Conservation (phyloP, 2,113 vertebrate genomes). For the Pseudolaguvia tuberculata region DNA sequence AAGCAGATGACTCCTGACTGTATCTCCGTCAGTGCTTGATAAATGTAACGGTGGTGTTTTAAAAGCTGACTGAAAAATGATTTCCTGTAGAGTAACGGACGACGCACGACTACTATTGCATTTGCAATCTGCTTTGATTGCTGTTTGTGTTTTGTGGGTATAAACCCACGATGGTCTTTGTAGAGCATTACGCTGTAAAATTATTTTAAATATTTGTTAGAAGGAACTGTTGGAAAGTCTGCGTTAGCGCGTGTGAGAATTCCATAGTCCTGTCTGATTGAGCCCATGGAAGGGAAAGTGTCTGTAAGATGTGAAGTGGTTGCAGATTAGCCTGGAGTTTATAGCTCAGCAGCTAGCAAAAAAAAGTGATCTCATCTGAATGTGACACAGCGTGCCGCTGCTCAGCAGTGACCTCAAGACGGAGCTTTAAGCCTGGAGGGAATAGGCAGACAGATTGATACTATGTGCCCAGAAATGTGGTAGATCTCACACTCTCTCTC, state of each 20-base stretch:
- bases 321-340: constrained; percentile 67
- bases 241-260: constrained; percentile 9
- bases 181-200: constrained; percentile 28
- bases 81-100: constrained; percentile 27
- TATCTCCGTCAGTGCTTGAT: constrained; percentile 8
- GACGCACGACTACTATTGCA: constrained; percentile 1
- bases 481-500: constrained; percentile 37
- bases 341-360: constrained; percentile 63
- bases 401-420: constrained; percentile 63
- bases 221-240: constrained; percentile 30
- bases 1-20: background rate
- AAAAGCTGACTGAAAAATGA: background rate
- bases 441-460: constrained; percentile 41
- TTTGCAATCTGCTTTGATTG: constrained; percentile 14
- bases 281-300: constrained; percentile 22
- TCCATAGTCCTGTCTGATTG: constrained; percentile 21
- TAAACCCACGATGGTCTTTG: constrained; percentile 27
- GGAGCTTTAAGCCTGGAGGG: constrained; percentile 52
- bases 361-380: constrained; percentile 66
- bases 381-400: constrained; percentile 55
- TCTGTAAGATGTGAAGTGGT: constrained; percentile 54
- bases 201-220: constrained; percentile 37
- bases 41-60: no score
- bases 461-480: constrained; percentile 44
- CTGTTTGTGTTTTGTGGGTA: constrained; percentile 37